Percentiles rank a stretch among this genome's conserved stretches.
Conservation (phyloP, 2,113 vertebrate species). For the Coturnix japonica region DNA sequence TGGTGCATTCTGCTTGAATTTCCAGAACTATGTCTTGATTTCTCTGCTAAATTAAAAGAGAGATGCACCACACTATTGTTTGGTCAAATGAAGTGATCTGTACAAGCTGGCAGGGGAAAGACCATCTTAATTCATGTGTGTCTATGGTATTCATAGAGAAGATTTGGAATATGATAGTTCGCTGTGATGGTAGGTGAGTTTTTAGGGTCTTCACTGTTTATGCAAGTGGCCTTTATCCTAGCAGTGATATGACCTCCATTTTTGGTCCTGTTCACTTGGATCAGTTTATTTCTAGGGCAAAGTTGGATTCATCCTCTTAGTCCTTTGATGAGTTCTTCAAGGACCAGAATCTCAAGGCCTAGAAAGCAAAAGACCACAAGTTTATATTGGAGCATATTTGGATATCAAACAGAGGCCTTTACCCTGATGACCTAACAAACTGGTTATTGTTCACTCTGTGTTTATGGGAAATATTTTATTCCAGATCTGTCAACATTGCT, state of each 20-base stretch:
- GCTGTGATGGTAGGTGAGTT: neutral
- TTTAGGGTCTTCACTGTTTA: neutral
- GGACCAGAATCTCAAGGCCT: neutral
- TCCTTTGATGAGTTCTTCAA: neutral
- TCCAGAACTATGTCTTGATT: neutral
- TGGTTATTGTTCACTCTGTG: neutral
- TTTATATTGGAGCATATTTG: neutral
- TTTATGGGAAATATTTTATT: neutral
- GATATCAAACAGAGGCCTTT: neutral
- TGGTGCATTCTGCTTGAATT: neutral
- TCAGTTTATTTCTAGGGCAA: neutral
- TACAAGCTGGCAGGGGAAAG: neutral
- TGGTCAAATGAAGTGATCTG: neutral
- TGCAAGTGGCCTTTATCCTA: neutral
- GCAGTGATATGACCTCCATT: neutral
- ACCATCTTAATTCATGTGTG: neutral
- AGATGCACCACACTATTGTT: neutral
- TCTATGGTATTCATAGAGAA: neutral
- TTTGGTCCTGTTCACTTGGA: neutral
- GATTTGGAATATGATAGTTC: neutral
- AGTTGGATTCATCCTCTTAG: neutral
- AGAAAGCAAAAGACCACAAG: neutral
- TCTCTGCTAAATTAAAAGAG: neutral
- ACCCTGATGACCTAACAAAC: neutral
- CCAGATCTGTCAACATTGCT: neutral